These are phyloP conservation scores for Myrmecophaga tridactyla DNA, from an alignment of 2,113 vertebrate genomes.

Conservation along the genomic window DNA sequence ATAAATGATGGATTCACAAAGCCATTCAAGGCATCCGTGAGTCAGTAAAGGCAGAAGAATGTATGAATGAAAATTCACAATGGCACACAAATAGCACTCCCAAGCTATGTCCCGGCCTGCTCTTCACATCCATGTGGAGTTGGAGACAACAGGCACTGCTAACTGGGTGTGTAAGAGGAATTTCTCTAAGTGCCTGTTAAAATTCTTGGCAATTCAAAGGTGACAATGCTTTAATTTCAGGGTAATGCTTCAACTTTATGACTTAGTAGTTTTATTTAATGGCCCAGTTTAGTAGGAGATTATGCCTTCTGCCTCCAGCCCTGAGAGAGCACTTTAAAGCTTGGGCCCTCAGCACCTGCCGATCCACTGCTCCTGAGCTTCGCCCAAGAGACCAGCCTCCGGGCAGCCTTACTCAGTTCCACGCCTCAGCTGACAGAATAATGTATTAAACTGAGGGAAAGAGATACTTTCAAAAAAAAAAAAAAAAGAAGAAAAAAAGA, in stretches of 20 bases:
- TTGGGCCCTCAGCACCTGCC: slow-evolving; percentile 34
- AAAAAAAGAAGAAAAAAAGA: slow-evolving; percentile 39
- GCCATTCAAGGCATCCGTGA: not conserved
- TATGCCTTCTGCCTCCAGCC: slow-evolving; percentile 67
- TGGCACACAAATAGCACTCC: accelerated
- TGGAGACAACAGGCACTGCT: not conserved
- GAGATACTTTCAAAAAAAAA: slow-evolving; percentile 19
- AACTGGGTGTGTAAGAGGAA: slow-evolving; percentile 62
- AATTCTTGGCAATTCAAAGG: slow-evolving; percentile 81
- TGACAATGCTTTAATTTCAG: slow-evolving; percentile 83
- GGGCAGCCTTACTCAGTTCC: slow-evolving; percentile 42
- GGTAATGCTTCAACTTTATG: slow-evolving; percentile 81
- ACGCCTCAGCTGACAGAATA: slow-evolving; percentile 20
- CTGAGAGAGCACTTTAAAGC: slow-evolving; percentile 77
- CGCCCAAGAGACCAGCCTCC: slow-evolving; percentile 57
- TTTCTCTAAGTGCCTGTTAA: slow-evolving; percentile 81
- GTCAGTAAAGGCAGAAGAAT: not conserved
- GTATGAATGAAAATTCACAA: not conserved
- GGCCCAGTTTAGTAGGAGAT: slow-evolving; percentile 81
- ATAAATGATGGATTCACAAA: not conserved
- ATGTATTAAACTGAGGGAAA: slow-evolving; percentile 72
- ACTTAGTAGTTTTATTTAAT: slow-evolving; percentile 83
- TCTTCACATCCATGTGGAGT: not conserved
- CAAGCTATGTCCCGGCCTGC: not conserved
- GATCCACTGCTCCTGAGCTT: slow-evolving; percentile 16